Evolutionary conservation across 1,140 invertebrate species (phyloP).

Genomic region (Euura saliciscinereae): DNA sequence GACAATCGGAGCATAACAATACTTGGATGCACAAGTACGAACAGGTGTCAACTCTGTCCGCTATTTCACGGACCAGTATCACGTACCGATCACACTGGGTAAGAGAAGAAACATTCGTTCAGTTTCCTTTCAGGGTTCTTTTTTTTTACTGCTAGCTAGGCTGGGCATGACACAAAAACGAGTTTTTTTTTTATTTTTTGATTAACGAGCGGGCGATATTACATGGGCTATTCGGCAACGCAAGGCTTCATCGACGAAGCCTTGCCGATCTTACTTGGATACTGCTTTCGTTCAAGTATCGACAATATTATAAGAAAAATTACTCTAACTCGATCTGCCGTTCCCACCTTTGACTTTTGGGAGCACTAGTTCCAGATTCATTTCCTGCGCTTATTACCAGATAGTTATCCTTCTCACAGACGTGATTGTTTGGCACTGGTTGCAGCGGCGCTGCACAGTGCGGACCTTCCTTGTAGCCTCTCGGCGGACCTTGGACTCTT

Average conservation of each 20-base stretch:
- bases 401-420: constrained; percentile 62
- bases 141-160: constrained; percentile 20
- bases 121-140: constrained; percentile 16
- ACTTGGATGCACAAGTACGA: constrained; percentile 76
- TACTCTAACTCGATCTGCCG: too few relatives aligned
- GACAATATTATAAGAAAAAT: too few relatives aligned
- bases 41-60: constrained; percentile 61
- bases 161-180: constrained; percentile 14
- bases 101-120: constrained; percentile 8
- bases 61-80: constrained; percentile 62
- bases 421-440: constrained; percentile 54
- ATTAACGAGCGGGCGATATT: background rate
- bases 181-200: background rate
- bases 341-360: too few relatives aligned
- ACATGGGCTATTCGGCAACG: too few relatives aligned
- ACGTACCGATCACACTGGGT: constrained; percentile 59
- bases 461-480: constrained; percentile 75
- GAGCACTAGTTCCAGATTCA: background rate
- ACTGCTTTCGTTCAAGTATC: too few relatives aligned
- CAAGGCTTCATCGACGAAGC: too few relatives aligned
- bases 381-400: constrained; percentile 56
- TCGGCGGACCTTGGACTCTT: constrained; percentile 67
- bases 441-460: constrained; percentile 67
- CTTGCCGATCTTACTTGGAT: too few relatives aligned
- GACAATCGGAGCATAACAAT: constrained; percentile 71